Evolutionary conservation across 1,140 invertebrate species (phyloP).

Genomic region (Ylistrum balloti): DNA sequence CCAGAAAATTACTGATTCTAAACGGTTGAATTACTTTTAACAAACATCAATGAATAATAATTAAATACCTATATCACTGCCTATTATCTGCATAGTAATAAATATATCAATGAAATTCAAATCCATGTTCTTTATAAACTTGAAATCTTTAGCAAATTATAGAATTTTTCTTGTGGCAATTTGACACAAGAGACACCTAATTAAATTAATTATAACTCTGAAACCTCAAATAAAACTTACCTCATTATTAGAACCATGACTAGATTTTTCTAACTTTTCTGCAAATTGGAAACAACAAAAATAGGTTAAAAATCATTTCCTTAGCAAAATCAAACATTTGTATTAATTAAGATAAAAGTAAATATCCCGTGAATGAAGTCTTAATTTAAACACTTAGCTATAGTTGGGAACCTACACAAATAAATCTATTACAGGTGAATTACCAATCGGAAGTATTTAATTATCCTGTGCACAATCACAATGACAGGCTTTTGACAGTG

Average conservation of each 20-base stretch:
- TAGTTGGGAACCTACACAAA: not conserved
- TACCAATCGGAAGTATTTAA: conserved; percentile 1
- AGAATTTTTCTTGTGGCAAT: too few species aligned
- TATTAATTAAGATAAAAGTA: too few species aligned
- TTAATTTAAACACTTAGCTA: not conserved
- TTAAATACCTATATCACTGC: too few species aligned
- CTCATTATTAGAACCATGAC: not conserved
- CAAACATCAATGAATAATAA: too few species aligned
- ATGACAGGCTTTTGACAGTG: not conserved
- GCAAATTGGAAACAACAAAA: not conserved
- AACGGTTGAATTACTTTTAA: too few species aligned
- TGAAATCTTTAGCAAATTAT: too few species aligned
- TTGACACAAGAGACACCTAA: too few species aligned
- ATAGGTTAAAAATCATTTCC: not conserved
- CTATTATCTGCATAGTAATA: too few species aligned
- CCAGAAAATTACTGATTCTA: too few species aligned
- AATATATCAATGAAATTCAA: too few species aligned
- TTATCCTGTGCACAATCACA: conserved; percentile 7
- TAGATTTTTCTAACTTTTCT: conserved; percentile 35
- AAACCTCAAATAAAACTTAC: not conserved
- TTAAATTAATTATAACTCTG: not conserved
- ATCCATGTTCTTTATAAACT: too few species aligned
- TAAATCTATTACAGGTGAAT: not conserved
- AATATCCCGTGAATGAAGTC: not conserved
- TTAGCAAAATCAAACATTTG: too few species aligned